phyloP scores from a whole-genome alignment of 2,797 vertebrate species.

The Pagetopsis macropterus region DNA sequence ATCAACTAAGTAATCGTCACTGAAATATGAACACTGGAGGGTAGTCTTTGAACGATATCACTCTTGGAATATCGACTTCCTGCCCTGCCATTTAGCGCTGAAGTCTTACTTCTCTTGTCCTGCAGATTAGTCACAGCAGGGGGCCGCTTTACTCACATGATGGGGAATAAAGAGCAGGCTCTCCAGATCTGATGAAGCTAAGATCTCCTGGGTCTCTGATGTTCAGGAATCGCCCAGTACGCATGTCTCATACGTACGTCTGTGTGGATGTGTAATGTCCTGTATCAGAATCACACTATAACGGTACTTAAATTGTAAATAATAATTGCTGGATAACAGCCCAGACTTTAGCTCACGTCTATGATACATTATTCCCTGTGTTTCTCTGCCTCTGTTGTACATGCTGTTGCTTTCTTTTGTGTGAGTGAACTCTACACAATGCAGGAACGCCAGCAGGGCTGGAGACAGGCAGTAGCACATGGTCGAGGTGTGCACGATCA shows the following conservation, averaged over 20 bases:
- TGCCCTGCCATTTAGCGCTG: slow-evolving; percentile 8
- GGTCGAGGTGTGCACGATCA: slow-evolving; percentile 15
- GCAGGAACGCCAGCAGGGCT: slow-evolving; percentile 13
- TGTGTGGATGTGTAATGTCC: slow-evolving; percentile 6
- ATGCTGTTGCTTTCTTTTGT: slow-evolving; percentile 17
- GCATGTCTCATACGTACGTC: background rate
- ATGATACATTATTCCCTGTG: slow-evolving; percentile 24
- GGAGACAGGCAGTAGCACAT: background rate
- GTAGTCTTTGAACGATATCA: slow-evolving; percentile 22
- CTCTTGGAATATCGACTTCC: slow-evolving; percentile 34
- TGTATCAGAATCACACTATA: too few relatives aligned
- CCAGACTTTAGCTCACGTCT: background rate
- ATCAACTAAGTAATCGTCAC: background rate
- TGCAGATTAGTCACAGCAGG: slow-evolving; percentile 63
- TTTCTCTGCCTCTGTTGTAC: slow-evolving; percentile 5
- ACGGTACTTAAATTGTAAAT: too few relatives aligned
- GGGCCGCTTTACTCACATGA: slow-evolving; percentile 33
- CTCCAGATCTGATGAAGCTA: slow-evolving; percentile 56
- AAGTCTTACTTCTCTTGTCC: slow-evolving; percentile 37
- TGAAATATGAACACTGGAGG: slow-evolving; percentile 33
- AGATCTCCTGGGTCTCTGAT: slow-evolving; percentile 51
- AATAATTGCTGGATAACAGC: too few relatives aligned
- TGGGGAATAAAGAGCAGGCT: slow-evolving; percentile 37
- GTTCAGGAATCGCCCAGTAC: slow-evolving; percentile 1
- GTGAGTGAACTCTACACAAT: background rate